phyloP scores from a whole-genome alignment of 2,797 vertebrate genomes.

The Lepidocolaptes lacrymiger region DNA sequence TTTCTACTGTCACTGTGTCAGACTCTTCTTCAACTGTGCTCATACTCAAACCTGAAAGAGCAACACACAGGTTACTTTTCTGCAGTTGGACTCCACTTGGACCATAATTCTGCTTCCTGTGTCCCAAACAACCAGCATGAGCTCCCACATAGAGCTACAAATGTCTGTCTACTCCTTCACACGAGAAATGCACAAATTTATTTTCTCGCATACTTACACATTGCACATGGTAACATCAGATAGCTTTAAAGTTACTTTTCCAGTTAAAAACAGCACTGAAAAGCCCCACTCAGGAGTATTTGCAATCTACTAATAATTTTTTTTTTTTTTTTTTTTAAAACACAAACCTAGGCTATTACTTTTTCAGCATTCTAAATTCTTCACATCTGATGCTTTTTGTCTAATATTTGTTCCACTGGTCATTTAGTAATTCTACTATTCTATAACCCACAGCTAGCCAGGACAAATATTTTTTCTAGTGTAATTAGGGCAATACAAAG shows the following conservation, averaged over 20 bases:
- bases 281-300: background rate
- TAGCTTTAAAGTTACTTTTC: background rate
- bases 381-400: background rate
- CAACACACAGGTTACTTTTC: slow-evolving; percentile 44
- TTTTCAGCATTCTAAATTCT: background rate
- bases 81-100: background rate
- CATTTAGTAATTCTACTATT: background rate
- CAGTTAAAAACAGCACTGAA: background rate
- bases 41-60: slow-evolving; percentile 88
- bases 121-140: background rate
- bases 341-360: background rate
- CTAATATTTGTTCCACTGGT: background rate
- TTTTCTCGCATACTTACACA: background rate
- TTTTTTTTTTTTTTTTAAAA: background rate
- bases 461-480: background rate
- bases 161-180: background rate
- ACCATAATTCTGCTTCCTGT: background rate
- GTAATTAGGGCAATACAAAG: background rate
- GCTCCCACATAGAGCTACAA: fast-evolving
- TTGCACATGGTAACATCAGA: background rate
- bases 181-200: background rate
- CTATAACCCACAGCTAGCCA: background rate
- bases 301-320: background rate
- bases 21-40: slow-evolving; percentile 90
- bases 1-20: slow-evolving; percentile 85